phyloP scores from a whole-genome alignment of 2,113 vertebrate genomes.

The Pelecanoides urinatrix region DNA sequence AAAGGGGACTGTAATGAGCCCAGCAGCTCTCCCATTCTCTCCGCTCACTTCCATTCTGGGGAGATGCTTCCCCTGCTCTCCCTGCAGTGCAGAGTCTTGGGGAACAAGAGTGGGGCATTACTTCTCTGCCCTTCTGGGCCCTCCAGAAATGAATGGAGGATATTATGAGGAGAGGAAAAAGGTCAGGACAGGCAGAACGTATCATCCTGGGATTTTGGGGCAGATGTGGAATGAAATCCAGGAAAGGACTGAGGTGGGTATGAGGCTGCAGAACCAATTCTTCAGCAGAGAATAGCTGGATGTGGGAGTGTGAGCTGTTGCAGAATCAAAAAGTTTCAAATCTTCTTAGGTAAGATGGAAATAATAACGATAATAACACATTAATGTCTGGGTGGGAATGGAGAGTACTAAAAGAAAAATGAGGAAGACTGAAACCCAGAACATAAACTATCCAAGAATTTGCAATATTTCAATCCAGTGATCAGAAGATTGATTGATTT shows the following conservation, averaged over 20 bases:
- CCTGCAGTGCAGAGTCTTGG: not conserved
- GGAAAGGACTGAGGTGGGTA: not conserved
- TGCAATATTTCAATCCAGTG: not conserved
- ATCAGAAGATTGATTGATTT: not conserved
- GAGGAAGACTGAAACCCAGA: not conserved
- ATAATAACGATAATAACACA: not conserved
- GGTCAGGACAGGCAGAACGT: fast-evolving
- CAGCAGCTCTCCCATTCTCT: not conserved
- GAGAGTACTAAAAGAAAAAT: not conserved
- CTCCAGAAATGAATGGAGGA: not conserved
- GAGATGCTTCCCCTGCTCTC: not conserved
- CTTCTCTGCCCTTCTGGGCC: not conserved
- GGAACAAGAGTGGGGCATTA: not conserved
- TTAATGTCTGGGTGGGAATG: not conserved
- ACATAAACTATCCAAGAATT: not conserved
- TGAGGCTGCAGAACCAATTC: not conserved
- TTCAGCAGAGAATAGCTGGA: not conserved
- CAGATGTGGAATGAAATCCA: not conserved
- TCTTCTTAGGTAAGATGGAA: not conserved
- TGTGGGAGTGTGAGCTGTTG: not conserved
- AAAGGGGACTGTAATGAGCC: not conserved
- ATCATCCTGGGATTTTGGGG: not conserved
- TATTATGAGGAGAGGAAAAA: not conserved
- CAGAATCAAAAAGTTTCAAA: not conserved
- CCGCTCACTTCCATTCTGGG: not conserved